Percentiles rank a stretch among this genome's conserved stretches.
These are phyloP conservation scores for Pachycephala philippinensis DNA, from an alignment of 2,113 vertebrate genomes.

Conservation along the genomic window DNA sequence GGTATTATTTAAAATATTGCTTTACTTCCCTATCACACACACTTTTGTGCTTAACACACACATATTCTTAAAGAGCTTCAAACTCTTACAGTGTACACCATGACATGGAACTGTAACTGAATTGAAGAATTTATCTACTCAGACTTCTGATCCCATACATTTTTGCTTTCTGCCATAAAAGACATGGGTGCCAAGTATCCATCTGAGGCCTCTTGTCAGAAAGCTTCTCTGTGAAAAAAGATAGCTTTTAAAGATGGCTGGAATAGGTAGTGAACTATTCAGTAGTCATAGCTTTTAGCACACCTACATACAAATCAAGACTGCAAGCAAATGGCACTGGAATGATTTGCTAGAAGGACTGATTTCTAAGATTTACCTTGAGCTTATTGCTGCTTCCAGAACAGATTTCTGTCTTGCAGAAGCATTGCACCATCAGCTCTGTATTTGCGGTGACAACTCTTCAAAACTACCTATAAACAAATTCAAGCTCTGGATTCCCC, in stretches of 20 bases:
- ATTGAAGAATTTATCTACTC: background rate
- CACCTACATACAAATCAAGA: background rate
- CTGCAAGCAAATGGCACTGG: background rate
- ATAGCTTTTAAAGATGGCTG: background rate
- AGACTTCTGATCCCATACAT: background rate
- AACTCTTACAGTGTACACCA: background rate
- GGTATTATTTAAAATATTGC: background rate
- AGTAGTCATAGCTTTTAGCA: background rate
- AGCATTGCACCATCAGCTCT: background rate
- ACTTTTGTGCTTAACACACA: background rate
- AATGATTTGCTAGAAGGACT: background rate
- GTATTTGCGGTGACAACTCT: background rate
- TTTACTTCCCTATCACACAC: background rate
- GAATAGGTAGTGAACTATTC: background rate
- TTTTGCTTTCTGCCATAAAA: background rate
- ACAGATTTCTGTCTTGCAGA: background rate
- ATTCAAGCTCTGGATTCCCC: background rate
- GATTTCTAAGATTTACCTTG: background rate
- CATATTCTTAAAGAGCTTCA: background rate
- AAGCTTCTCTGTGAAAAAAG: background rate
- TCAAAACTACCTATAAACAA: background rate
- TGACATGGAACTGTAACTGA: background rate
- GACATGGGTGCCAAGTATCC: background rate
- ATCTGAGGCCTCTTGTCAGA: background rate
- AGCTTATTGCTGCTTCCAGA: background rate